Evolutionary conservation across 2,113 vertebrate genomes (phyloP), one percentile per base, ranked within the genome.

Genomic region (Thermophis baileyi): DNA sequence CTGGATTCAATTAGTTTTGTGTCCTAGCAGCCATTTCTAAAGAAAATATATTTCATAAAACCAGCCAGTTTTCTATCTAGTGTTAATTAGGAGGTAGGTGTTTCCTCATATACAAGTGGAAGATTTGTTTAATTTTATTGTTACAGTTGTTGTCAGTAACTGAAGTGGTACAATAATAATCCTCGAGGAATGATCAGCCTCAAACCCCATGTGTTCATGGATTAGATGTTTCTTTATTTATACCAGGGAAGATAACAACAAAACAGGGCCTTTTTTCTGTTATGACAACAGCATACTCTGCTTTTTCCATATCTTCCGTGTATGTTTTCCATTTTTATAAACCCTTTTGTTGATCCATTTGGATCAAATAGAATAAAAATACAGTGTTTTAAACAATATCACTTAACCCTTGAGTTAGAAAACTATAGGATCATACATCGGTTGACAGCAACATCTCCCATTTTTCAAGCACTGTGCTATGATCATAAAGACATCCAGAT

Each of bases 191-290:
- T 46, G 16, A 54, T 87, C 44, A 87, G 88, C 88, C 60, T 49
- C 87, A 49, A 46, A 81, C 24, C 44, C 57, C 87, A 89, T 89
- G 49, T 89, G 87, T 92, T 92, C 87, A 87, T 55, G 92, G 57
- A 93, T 93, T 93, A 90, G 49, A 81, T 53, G 91, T 81, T 93
- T 90, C 85, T 12, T 90, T 53, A 93, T 88, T 91, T 91, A 85
- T 40, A 93, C 7, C 49, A 47, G 49, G 6, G 57, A 87, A 87
- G 50, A 1, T 20, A 47, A 69, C 47, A 91, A 53, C 47, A 90
- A 49, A 90, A 88, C 16, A 4, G 27, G 40, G 6, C 4, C 55
- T 35, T 93, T 44, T 54, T 40, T 53, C 85, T 89, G 87, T 92
- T 92, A 27, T 92, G 91, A 89, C 91, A 92, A 92, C 87, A 46